Base-by-base conservation (phyloP, 2,113 vertebrate species). In the Camelus dromedarius region DNA sequence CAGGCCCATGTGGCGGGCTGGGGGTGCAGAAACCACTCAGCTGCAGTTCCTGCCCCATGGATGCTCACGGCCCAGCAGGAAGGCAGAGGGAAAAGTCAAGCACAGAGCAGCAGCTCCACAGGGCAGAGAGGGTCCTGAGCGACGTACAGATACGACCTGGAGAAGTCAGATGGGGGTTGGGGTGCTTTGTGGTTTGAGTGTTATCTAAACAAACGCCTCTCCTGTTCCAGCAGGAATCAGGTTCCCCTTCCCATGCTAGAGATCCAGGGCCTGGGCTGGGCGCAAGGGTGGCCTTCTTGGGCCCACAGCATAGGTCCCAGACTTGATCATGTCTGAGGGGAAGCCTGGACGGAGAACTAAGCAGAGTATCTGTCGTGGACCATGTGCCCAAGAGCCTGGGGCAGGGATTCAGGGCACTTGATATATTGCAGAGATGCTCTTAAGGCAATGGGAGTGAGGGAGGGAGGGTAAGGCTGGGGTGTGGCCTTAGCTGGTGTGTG, bases 51-150 rank as follows among this genome's bases (percentile, higher is more conserved):
- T 32, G 5, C 30, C 77, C 50, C 20, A 20, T 0, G 3, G 26
- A 26, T 0, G 38, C 66, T 67, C 30, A 9, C 0, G 9, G 48
- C 8, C 14, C 3, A 46, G 0, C 11, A 30, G 62, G 8, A 50
- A 16, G 18, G n/a, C 54, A 62, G 10, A 30, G 20, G 26, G 20
- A 14, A 10, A 15, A 38, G 67, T 9, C 12, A 20, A 67, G 32
- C 30, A 20, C 48, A 52, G 24, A 85, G 26, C 2, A 16, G 42
- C 64, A 38, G 7, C 50, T 9, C 60, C 9, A 18, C 35, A 8
- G 35, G 50, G 16, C 60, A 60, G 42, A 48, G 20, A 24, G 19
- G 69, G n/a, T 10, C 16, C 6, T 1, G 3, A 54, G 10, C 6
- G 22, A 84, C 42, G 30, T 18, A 12, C 15, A 9, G 5, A 42